Evolutionary conservation across 2,888 invertebrate genomes (phyloP).

Genomic region (Apamea sordens): DNA sequence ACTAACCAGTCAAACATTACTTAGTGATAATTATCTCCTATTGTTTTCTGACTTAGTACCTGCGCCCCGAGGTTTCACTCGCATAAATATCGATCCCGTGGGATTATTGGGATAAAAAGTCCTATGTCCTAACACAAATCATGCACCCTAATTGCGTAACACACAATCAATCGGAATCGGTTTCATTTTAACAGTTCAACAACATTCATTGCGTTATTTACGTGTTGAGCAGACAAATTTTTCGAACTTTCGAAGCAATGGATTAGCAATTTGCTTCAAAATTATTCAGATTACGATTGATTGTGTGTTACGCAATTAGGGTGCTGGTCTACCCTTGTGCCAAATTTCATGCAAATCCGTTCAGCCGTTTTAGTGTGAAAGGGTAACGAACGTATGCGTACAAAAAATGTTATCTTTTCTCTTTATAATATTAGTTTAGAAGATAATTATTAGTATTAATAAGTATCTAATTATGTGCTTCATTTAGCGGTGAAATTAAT

Average conservation of each 20-base stretch:
- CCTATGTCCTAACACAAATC: neutral
- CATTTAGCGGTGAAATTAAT: neutral
- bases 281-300: too few relatives aligned
- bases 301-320: too few relatives aligned
- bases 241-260: too few relatives aligned
- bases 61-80: neutral
- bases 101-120: neutral
- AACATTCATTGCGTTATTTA: too few relatives aligned
- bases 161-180: too few relatives aligned
- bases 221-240: too few relatives aligned
- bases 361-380: neutral
- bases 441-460: neutral
- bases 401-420: too few relatives aligned
- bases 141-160: too few relatives aligned
- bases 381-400: neutral
- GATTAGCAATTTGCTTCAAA: too few relatives aligned
- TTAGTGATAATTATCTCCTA: constrained; percentile 22
- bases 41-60: constrained; percentile 26
- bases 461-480: neutral
- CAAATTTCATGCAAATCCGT: neutral
- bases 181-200: too few relatives aligned
- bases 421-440: too few relatives aligned
- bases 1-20: constrained; percentile 20
- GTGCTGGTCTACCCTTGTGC: neutral
- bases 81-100: too few relatives aligned